A percentile compares a stretch with the other conserved stretches of the same genome.
phyloP scores from a whole-genome alignment of 1,140 invertebrate genomes.

The Drosophila erecta region DNA sequence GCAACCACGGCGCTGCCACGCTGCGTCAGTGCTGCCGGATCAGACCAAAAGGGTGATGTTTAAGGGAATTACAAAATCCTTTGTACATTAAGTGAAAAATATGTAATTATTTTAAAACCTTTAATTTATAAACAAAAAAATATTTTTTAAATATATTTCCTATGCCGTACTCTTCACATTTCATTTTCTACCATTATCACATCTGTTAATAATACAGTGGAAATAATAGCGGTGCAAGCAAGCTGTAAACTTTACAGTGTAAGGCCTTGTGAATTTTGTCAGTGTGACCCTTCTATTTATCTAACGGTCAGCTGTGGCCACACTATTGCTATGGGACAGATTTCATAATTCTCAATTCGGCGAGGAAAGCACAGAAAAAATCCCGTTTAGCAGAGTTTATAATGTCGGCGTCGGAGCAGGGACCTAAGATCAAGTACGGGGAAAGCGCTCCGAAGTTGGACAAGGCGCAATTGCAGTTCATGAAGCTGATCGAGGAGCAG shows the following conservation, averaged over 20 bases:
- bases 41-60: no score
- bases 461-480: slow-evolving; percentile 89
- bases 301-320: not conserved
- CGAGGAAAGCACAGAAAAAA: slow-evolving; percentile 13
- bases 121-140: not conserved
- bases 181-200: not conserved
- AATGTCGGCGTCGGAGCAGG: slow-evolving; percentile 71
- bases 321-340: slow-evolving; percentile 17
- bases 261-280: no score
- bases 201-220: no score
- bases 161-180: no score
- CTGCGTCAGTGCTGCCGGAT: not conserved
- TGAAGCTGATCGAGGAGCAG: slow-evolving; percentile 90
- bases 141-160: not conserved
- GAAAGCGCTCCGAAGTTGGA: slow-evolving; percentile 86
- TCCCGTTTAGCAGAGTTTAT: slow-evolving; percentile 21
- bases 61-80: not conserved
- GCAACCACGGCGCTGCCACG: not conserved
- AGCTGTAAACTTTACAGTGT: not conserved
- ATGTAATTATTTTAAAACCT: no score
- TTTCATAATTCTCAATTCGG: slow-evolving; percentile 57
- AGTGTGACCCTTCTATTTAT: not conserved
- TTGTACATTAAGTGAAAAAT: not conserved
- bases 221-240: no score
- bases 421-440: slow-evolving; percentile 85